A percentile compares a stretch with the other conserved stretches of the same genome.
Evolutionary conservation across 1,140 invertebrate species (phyloP).

Genomic region (Monomorium pharaonis): DNA sequence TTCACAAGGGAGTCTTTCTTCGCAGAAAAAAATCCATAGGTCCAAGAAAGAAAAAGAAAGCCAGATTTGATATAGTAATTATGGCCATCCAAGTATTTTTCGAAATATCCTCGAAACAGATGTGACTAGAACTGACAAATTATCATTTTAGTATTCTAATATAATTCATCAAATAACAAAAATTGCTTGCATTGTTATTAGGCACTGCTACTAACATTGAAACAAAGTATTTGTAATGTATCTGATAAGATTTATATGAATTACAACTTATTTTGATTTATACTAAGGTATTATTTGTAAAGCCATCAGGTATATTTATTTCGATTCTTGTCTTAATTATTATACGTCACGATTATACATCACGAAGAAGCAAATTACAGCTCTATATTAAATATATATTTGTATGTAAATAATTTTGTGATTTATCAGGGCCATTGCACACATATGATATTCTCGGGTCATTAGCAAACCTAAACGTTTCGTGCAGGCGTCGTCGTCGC

Average conservation of each 20-base stretch:
- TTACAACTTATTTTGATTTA: neutral
- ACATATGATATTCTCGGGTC: neutral
- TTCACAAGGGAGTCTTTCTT: conserved; percentile 14
- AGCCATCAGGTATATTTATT: too few relatives aligned
- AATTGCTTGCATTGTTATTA: neutral
- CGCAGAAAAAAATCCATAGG: neutral
- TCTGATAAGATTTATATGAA: neutral
- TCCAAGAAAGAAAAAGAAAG: neutral
- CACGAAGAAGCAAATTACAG: neutral
- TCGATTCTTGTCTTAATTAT: neutral
- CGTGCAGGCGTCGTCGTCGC: conserved; percentile 8
- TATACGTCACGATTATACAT: neutral
- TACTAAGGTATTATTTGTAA: too few relatives aligned
- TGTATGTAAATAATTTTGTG: neutral
- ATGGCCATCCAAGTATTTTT: neutral
- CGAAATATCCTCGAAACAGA: neutral
- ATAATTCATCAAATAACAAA: neutral
- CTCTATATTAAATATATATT: neutral
- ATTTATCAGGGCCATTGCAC: neutral
- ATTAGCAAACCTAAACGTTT: conserved; percentile 51
- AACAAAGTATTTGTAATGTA: neutral
- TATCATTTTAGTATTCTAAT: neutral
- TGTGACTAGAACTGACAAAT: neutral
- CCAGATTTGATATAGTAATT: neutral
- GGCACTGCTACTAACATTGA: neutral